A percentile compares a stretch with the other conserved stretches of the same genome.
Conservation (phyloP, 1,140 invertebrate genomes). For the Dreissena rostriformis region DNA sequence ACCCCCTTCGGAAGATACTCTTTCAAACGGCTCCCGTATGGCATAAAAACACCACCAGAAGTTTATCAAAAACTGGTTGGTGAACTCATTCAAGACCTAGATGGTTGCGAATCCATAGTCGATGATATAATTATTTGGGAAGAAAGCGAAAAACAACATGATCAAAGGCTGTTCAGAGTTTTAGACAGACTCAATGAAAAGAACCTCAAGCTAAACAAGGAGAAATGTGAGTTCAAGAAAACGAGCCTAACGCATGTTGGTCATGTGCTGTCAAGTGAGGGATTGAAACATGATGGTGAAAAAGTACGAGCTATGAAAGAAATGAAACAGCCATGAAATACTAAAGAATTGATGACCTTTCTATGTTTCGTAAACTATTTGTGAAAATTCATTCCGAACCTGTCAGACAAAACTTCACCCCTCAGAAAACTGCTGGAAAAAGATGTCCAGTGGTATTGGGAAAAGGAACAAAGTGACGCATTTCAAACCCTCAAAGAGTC, state of each 20-base stretch:
- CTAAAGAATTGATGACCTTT: conserved; percentile 58
- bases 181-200: conserved; percentile 48
- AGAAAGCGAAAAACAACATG: conserved; percentile 60
- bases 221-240: conserved; percentile 58
- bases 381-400: conserved; percentile 13
- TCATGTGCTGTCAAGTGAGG: conserved; percentile 72
- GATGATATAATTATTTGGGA: conserved; percentile 65
- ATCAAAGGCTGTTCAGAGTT: conserved; percentile 57
- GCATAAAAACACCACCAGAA: conserved; percentile 67
- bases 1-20: conserved; percentile 78
- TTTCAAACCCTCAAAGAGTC: conserved; percentile 30
- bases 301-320: conserved; percentile 73
- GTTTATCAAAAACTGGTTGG: conserved; percentile 75
- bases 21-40: conserved; percentile 77
- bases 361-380: conserved; percentile 62
- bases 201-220: conserved; percentile 50
- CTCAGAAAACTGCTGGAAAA: conserved; percentile 23
- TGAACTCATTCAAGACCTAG: conserved; percentile 9
- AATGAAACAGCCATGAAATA: conserved; percentile 69
- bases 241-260: conserved; percentile 74
- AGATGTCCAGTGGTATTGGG: conserved; percentile 16
- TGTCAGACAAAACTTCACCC: conserved; percentile 2
- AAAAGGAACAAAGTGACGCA: not conserved
- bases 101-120: conserved; percentile 16
- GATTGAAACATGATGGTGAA: conserved; percentile 77